phyloP scores from a whole-genome alignment of 1,140 invertebrate genomes.

The Drosophila tropicalis region DNA sequence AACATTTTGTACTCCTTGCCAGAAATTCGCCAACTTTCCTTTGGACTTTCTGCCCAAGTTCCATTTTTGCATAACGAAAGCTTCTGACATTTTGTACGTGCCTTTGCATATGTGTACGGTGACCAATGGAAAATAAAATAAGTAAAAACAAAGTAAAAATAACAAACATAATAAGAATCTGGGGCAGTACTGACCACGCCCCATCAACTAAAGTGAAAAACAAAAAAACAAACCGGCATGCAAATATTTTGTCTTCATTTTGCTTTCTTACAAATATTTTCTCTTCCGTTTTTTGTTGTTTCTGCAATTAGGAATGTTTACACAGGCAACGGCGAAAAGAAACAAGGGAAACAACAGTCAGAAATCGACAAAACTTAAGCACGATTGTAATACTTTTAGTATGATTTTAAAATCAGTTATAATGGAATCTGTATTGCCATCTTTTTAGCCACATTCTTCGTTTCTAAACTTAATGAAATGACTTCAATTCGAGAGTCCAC shows the following conservation, averaged over 20 bases:
- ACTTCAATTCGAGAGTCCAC: no score
- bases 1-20: neutral
- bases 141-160: constrained; percentile 28
- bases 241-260: constrained; percentile 61
- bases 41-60: no score
- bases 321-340: constrained; percentile 1
- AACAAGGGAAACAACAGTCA: constrained; percentile 27
- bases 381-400: neutral
- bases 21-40: neutral
- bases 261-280: constrained; percentile 39
- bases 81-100: constrained; percentile 10
- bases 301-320: constrained; percentile 58
- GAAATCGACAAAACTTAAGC: constrained; percentile 28
- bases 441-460: no score
- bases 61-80: neutral
- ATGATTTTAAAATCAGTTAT: neutral
- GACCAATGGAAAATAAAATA: constrained; percentile 15
- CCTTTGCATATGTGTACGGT: neutral
- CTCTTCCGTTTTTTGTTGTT: constrained; percentile 29
- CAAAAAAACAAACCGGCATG: constrained; percentile 35
- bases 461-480: no score
- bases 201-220: constrained; percentile 17
- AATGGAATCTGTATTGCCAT: no score
- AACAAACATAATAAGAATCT: constrained; percentile 40
- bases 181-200: constrained; percentile 27